phyloP scores from a whole-genome alignment of 2,888 invertebrate species.

The Homarus gammarus region DNA sequence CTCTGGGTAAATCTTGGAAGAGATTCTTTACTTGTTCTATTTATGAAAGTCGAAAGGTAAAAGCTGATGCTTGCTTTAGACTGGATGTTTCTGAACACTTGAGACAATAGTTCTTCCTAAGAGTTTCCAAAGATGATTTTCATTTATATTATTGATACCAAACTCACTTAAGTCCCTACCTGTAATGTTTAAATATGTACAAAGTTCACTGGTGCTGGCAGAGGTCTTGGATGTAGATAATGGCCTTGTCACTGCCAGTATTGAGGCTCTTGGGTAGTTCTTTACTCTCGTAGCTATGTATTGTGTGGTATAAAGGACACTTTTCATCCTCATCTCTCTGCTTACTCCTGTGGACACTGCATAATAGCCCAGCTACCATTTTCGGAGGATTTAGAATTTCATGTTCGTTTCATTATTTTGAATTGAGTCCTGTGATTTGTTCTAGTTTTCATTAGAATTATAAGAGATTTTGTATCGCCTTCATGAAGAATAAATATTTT shows the following conservation, averaged over 20 bases:
- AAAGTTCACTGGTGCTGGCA: constrained; percentile 53
- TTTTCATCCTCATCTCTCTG: constrained; percentile 21
- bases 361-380: constrained; percentile 36
- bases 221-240: constrained; percentile 32
- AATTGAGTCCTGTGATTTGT: background rate
- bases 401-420: background rate
- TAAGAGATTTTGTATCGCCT: background rate
- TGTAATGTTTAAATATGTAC: constrained; percentile 46
- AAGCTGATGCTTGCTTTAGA: constrained; percentile 1
- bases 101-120: background rate
- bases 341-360: constrained; percentile 40
- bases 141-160: background rate
- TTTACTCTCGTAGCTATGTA: background rate
- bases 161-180: constrained; percentile 17
- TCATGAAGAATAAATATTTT: background rate
- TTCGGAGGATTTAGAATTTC: constrained; percentile 46
- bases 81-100: constrained; percentile 7
- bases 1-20: constrained; percentile 1
- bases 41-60: constrained; percentile 29
- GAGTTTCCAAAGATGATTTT: background rate
- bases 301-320: constrained; percentile 1
- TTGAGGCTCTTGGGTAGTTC: background rate
- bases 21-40: constrained; percentile 4
- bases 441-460: constrained; percentile 8
- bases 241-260: constrained; percentile 7